Conservation (phyloP, 2,888 invertebrate species). For the Luperina testacea region DNA sequence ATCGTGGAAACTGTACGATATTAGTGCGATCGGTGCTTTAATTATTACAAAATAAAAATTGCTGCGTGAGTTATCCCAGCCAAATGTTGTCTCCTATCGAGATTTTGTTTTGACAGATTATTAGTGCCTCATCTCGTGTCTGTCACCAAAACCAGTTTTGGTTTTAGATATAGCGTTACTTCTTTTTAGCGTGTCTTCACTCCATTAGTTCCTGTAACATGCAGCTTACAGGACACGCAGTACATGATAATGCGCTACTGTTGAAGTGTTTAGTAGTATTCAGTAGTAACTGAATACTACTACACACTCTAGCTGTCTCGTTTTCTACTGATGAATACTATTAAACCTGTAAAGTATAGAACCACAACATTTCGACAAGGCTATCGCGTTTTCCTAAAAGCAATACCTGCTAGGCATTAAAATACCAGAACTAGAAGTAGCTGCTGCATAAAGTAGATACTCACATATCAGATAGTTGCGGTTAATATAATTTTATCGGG, state of each 20-base stretch:
- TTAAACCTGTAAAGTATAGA: not conserved
- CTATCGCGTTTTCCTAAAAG: not conserved
- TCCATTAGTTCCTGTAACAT: no score
- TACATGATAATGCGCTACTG: no score
- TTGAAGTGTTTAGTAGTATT: no score
- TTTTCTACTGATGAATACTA: not conserved
- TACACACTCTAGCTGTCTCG: no score
- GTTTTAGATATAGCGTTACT: not conserved
- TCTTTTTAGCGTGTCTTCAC: no score
- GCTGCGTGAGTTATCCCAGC: not conserved
- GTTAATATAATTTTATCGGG: slow-evolving; percentile 65
- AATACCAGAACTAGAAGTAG: not conserved
- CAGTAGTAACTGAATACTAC: no score
- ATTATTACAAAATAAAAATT: not conserved
- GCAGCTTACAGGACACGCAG: no score
- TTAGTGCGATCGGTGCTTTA: not conserved
- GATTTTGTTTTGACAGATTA: not conserved
- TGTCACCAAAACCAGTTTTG: no score
- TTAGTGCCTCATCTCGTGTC: not conserved
- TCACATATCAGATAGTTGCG: slow-evolving; percentile 54
- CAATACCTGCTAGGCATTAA: not conserved
- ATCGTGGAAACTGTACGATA: not conserved
- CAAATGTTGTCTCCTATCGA: not conserved
- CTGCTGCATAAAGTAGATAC: slow-evolving; percentile 36
- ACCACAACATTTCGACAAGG: not conserved